Percentiles rank a stretch among this genome's conserved stretches.
These are phyloP conservation scores for Anolis apletophallus DNA, from an alignment of 2,797 vertebrate species.

Conservation along the genomic window DNA sequence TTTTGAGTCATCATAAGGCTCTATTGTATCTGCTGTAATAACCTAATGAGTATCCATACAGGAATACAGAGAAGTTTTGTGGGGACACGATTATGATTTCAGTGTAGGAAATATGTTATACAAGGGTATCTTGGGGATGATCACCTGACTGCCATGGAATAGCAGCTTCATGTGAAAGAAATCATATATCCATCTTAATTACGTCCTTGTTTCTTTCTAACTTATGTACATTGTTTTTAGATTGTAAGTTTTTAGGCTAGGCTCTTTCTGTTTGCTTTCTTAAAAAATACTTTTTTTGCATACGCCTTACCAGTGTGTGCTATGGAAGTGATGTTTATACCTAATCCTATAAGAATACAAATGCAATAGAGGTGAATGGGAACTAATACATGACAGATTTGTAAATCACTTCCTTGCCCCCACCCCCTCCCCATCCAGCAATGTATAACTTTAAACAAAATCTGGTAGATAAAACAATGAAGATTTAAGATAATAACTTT, in stretches of 20 bases:
- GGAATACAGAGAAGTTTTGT: background rate
- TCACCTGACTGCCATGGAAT: no score
- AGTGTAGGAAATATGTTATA: background rate
- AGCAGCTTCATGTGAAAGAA: no score
- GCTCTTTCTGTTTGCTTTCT: background rate
- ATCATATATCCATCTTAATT: background rate
- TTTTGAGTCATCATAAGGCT: background rate
- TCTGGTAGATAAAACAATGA: constrained; percentile 24
- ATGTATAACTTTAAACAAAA: constrained; percentile 31
- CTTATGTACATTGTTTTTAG: background rate
- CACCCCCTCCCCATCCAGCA: constrained; percentile 9
- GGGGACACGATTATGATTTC: background rate
- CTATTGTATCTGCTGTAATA: background rate
- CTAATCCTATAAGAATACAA: background rate
- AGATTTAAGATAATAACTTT: constrained; percentile 38
- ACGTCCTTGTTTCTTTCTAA: background rate
- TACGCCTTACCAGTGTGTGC: background rate
- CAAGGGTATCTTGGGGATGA: background rate
- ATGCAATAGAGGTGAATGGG: background rate
- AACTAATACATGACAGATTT: background rate
- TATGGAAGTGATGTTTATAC: background rate
- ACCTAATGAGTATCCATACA: background rate
- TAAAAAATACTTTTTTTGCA: background rate
- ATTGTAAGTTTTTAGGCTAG: background rate
- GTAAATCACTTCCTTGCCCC: constrained; percentile 18